These are phyloP conservation scores for Eulemur macaco DNA, from an alignment of 2,113 vertebrate species.

Conservation along the genomic window DNA sequence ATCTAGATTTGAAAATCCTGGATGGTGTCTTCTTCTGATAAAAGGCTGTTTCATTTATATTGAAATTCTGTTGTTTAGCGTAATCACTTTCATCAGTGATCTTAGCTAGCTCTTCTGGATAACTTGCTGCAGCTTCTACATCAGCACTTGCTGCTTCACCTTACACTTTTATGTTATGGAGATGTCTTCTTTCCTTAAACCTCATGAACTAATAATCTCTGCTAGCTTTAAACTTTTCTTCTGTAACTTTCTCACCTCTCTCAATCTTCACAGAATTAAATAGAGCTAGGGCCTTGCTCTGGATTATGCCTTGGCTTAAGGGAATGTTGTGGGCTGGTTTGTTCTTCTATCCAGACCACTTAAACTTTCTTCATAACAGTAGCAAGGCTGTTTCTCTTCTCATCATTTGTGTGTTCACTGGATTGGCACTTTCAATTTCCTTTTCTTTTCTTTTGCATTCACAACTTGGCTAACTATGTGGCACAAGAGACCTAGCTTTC, in stretches of 20 bases:
- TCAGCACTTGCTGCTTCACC: neutral
- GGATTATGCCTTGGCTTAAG: neutral
- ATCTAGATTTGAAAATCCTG: neutral
- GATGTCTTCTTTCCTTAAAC: neutral
- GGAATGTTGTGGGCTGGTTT: neutral
- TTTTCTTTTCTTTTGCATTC: neutral
- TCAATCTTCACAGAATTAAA: neutral
- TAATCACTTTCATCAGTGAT: neutral
- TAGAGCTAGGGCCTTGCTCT: neutral
- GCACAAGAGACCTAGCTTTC: neutral
- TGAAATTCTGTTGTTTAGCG: neutral
- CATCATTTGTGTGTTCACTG: neutral
- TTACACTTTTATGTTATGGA: neutral
- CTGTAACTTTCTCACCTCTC: neutral
- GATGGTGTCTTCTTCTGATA: neutral
- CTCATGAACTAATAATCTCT: neutral
- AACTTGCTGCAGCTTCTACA: neutral
- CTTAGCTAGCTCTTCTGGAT: neutral
- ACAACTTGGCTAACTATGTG: neutral
- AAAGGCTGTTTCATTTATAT: neutral
- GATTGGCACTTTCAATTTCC: neutral
- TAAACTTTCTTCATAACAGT: neutral
- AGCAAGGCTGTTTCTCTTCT: neutral
- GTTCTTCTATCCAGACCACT: neutral
- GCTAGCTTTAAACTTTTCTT: neutral